Evolutionary conservation across 37 sponge, comb jelly and placozoan species (phyloP), one percentile per base, ranked within the genome.

Genomic region (Hexactinellida sp.): DNA sequence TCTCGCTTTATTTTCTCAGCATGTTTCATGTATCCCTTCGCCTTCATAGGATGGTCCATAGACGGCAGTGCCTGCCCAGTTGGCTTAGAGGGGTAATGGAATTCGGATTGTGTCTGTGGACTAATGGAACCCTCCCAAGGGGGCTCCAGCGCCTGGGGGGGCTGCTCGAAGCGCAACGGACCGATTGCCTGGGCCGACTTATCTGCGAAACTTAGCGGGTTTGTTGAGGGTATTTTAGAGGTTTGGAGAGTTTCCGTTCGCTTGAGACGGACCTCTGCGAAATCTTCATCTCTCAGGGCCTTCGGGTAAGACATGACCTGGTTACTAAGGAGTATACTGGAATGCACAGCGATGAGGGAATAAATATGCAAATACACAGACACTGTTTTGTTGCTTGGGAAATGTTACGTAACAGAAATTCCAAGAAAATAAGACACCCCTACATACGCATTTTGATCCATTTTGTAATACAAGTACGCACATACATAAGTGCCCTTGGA

Each of bases 21-120:
- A 63, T 63, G 76, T 63, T 63, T 63, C 28, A 63, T 10, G 76
- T 63, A 63, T 23, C 76, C 76, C 76, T 63, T 63, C 25, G 76
- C 76, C 34, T 63, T 63, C 76, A 63, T 63, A 5, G 76, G 76
- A 23, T 63, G 76, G 25, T 63, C 76, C 34, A 63, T 7, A 7
- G 13, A 7, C 5, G 76, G 19, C 34, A 7, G 76, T 3, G 76
- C 19, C 5, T 5, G 21, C 25, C 19, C 76, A n/a, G 76, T 7
- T 3, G 19, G 19, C 30, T n/a, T 63, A 3, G 76, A 10, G 76
- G 76, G 76, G 30, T 63, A 63, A 7, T 3, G 76, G 76, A 63
- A 63, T 7, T 63, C 76, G 3, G 76, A 63, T 7, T 25, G 28
- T 7, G 76, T 25, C 30, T 63, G 76, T 25, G 76, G 76, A n/a